Percentiles rank a stretch among this genome's conserved stretches.
phyloP scores from a whole-genome alignment of 1,140 invertebrate genomes.

The Scaptomyza montana region DNA sequence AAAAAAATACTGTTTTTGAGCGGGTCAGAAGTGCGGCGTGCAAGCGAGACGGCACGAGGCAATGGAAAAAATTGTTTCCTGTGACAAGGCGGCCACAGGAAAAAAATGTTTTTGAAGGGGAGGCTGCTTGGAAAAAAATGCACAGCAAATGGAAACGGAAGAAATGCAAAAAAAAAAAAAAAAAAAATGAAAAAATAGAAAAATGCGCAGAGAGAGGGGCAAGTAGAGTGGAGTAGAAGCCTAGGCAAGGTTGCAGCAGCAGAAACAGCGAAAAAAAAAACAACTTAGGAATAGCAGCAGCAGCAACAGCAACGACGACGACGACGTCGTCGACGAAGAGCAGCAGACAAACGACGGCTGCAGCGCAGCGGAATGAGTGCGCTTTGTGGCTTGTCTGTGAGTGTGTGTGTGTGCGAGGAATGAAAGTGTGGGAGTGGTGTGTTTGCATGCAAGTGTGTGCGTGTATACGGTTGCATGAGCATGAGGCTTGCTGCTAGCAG shows the following conservation, averaged over 20 bases:
- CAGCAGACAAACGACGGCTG: slow-evolving; percentile 56
- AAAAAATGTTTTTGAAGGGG: slow-evolving; percentile 55
- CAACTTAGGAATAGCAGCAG: slow-evolving; percentile 72
- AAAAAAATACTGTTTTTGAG: slow-evolving; percentile 62
- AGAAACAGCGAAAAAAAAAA: slow-evolving; percentile 48
- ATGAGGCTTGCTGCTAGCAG: slow-evolving; percentile 60
- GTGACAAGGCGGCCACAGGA: slow-evolving; percentile 60
- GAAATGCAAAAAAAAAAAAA: slow-evolving; percentile 56
- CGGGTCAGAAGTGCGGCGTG: slow-evolving; percentile 62
- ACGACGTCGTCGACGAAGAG: slow-evolving; percentile 13
- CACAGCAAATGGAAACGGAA: slow-evolving; percentile 70
- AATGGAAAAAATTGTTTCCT: slow-evolving; percentile 75
- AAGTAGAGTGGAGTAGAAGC: slow-evolving; percentile 51
- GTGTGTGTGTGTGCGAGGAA: slow-evolving; percentile 25
- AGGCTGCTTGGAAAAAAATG: slow-evolving; percentile 71
- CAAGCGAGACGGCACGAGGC: slow-evolving; percentile 55
- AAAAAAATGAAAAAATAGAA: slow-evolving; percentile 46
- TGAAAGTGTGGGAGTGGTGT: slow-evolving; percentile 8
- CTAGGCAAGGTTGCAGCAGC: slow-evolving; percentile 66
- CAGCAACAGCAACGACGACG: slow-evolving; percentile 7
- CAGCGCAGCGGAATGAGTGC: slow-evolving; percentile 40
- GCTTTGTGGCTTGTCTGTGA: slow-evolving; percentile 23
- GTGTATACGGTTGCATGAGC: slow-evolving; percentile 30
- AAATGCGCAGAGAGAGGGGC: slow-evolving; percentile 26
- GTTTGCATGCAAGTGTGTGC: neutral